phyloP scores from a whole-genome alignment of 2,797 vertebrate species.

The Sebastes ruberrimus region DNA sequence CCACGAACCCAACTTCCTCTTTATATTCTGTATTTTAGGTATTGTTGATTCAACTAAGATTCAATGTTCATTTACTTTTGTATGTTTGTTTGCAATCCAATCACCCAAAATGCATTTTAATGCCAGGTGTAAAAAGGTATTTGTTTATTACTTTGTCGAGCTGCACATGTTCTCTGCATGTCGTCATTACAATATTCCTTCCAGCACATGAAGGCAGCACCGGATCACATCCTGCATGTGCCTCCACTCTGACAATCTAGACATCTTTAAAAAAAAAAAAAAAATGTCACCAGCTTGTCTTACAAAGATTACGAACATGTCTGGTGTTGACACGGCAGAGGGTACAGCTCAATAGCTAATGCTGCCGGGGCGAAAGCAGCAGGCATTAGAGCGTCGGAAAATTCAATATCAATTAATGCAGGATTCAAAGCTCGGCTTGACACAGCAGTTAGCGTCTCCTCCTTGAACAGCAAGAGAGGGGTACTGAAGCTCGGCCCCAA shows the following conservation, averaged over 20 bases:
- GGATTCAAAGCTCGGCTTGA: slow-evolving; percentile 53
- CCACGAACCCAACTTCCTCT: fast-evolving
- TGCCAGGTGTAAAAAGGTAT: not conserved
- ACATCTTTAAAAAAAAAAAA: not conserved
- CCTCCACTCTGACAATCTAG: not conserved
- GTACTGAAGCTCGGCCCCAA: slow-evolving; percentile 40
- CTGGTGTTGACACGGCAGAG: slow-evolving; percentile 14
- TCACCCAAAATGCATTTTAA: not conserved
- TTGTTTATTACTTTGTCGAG: not conserved
- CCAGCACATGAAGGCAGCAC: not conserved
- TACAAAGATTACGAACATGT: slow-evolving; percentile 24
- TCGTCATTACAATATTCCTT: not conserved
- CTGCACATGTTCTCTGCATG: not conserved
- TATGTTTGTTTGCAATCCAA: too few species aligned
- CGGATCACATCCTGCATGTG: not conserved
- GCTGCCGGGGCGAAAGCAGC: slow-evolving; percentile 49
- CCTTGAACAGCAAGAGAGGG: slow-evolving; percentile 47
- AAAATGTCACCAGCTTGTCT: not conserved
- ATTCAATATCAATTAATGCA: slow-evolving; percentile 76
- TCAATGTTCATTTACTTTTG: not conserved
- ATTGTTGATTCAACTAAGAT: not conserved
- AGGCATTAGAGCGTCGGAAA: slow-evolving; percentile 58
- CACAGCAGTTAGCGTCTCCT: slow-evolving; percentile 63
- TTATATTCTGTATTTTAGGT: not conserved
- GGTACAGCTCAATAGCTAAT: slow-evolving; percentile 24